Evolutionary conservation across 2,797 vertebrate genomes (phyloP), one percentile per base, ranked within the genome.

Genomic region (Platalea minor): DNA sequence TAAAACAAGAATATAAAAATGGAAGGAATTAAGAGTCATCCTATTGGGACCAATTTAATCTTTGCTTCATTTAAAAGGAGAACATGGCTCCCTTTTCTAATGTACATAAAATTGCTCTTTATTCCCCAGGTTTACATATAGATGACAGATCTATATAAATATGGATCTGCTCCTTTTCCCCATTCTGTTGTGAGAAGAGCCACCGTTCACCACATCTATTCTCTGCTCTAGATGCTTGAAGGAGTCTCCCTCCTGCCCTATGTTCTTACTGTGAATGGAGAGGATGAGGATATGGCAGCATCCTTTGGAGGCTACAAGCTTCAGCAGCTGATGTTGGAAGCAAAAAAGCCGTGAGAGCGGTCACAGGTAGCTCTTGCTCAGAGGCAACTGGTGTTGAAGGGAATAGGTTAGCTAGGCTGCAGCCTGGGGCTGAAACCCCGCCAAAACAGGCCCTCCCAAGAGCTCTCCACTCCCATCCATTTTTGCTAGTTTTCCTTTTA

Each of bases 11-110:
- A 82, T 57, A 87, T 85, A 96, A 89, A 96, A 96, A 95, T 85
- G 91, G 86, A 77, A 92, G 81, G 84, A 96, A 97, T 97, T 96
- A 97, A 95, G 95, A 96, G 86, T 48, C 93, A 78, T 94, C 88
- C 96, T 96, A 72, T 19, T 89, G 96, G 96, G 96, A 95, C 84
- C 94, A 94, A 96, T 96, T 97, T 96, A 96, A 96, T 97, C 92
- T 94, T 88, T 93, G 92, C 91, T 93, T 95, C 96, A 95, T 97
- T 96, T 96, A 94, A 94, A 96, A 94, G 93, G 64, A 96, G 95
- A 97, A 96, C 95, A 96, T 89, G 92, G 94, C 94, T 97, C 95
- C 95, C 96, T 92, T 94, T 93, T 85, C 96, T 93, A 94, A 96
- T 77, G 94, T 88, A 96, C 94, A 91, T 94, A 95, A 96, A 96